Percentiles rank a stretch among this genome's conserved stretches.
phyloP scores from a whole-genome alignment of 1,140 invertebrate genomes.

The Anoplolepis gracilipes region DNA sequence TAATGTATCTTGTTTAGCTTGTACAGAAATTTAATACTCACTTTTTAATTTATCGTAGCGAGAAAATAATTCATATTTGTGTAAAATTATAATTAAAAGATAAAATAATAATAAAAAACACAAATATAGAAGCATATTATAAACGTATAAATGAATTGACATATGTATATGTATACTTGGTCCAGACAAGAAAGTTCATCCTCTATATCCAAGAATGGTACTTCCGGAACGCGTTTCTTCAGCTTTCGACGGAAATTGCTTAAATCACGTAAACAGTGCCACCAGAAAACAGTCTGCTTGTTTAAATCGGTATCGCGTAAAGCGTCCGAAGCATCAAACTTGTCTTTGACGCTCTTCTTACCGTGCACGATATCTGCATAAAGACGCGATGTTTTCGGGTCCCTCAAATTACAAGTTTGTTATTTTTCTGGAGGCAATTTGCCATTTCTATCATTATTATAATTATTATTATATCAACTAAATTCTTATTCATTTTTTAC shows the following conservation, averaged over 20 bases:
- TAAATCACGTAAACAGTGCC: slow-evolving; percentile 64
- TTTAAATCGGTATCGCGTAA: slow-evolving; percentile 56
- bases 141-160: not conserved
- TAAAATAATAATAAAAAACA: not conserved
- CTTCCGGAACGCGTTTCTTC: slow-evolving; percentile 59
- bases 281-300: slow-evolving; percentile 5
- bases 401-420: slow-evolving; percentile 18
- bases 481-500: not conserved
- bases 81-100: not conserved
- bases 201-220: slow-evolving; percentile 57
- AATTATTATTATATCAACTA: too few species aligned
- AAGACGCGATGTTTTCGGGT: slow-evolving; percentile 29
- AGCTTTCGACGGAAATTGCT: slow-evolving; percentile 62
- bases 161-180: slow-evolving; percentile 63
- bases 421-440: not conserved
- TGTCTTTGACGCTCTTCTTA: not conserved
- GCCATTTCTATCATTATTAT: slow-evolving; percentile 21
- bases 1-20: not conserved
- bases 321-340: slow-evolving; percentile 36
- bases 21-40: not conserved
- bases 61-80: too few species aligned
- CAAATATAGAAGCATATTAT: not conserved
- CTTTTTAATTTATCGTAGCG: not conserved
- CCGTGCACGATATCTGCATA: slow-evolving; percentile 23
- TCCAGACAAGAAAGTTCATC: slow-evolving; percentile 60